Base-by-base conservation (phyloP, 30 jellyfish, hydroid and myxozoan genomes). In the Catostylus mosaicus region DNA sequence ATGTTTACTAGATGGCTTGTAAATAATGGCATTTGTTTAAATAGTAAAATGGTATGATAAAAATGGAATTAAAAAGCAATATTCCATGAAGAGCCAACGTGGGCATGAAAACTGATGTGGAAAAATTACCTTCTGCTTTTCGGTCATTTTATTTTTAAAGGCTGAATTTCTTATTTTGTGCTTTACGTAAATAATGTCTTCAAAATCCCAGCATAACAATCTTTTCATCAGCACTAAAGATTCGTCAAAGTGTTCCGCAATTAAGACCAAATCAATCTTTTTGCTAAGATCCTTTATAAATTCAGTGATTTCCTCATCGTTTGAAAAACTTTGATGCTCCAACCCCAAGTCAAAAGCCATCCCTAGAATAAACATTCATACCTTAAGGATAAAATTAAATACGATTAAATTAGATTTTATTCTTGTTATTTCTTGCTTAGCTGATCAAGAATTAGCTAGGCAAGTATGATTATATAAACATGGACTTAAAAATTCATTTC, bases 221-320 rank as follows among this genome's bases (percentile, higher is more conserved):
- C 97, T 80, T 83, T 87, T 93, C 78, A 93, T 52, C 24, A 93
- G 56, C 12, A 93, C 90, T 68, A 93, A 75, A 47, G 96, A 88
- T 73, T 93, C 98, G 52, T 93, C 98, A 35, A 93, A 67, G 67
- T 87, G 60, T 69, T 93, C 98, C 26, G 80, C 87, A 10, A 93
- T 82, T 57, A 87, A 20, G 33, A 93, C 97, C n/a, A 86, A 59
- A 50, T 84, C 82, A 29, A 93, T 43, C 65, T 75, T 61, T 38
- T 87, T 88, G 59, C 61, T 67, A 23, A 93, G 74, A 27, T 75
- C 57, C 35, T 51, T 57, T 23, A 87, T 78, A 56, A 67, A 78
- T 30, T 70, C 75, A 11, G 47, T 1, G 33, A 87, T 72, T 48
- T 69, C 75, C 30, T 46, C 88, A 12, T 78, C 91, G 51, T 87